These are phyloP conservation scores for Dryadula phaetusa DNA, from an alignment of 2,888 invertebrate species.

Conservation along the genomic window DNA sequence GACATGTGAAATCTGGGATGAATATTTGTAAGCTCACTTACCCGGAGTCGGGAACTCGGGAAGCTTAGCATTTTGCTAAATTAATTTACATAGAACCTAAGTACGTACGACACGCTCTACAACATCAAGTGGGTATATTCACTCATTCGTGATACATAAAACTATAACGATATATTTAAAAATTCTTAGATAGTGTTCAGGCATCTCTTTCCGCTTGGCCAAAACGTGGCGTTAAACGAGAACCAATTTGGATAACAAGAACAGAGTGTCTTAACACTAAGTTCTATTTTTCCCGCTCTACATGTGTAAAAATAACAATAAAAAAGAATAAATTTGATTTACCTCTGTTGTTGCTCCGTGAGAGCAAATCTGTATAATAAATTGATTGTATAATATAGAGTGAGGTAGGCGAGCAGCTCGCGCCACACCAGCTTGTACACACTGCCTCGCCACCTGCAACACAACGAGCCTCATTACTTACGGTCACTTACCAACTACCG, in stretches of 20 bases:
- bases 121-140: not conserved
- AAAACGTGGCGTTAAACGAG: too few relatives aligned
- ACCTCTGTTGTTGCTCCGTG: constrained; percentile 92
- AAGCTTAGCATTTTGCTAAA: not conserved
- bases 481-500: too few relatives aligned
- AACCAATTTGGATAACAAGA: too few relatives aligned
- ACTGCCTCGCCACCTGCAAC: constrained; percentile 96
- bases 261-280: too few relatives aligned
- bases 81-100: not conserved
- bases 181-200: too few relatives aligned
- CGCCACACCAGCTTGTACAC: constrained; percentile 98
- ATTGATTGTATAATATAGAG: constrained; percentile 94
- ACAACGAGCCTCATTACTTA: too few relatives aligned
- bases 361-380: constrained; percentile 93
- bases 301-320: too few relatives aligned
- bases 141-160: too few relatives aligned
- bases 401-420: constrained; percentile 94
- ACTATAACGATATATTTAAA: too few relatives aligned
- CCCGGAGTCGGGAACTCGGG: too few relatives aligned
- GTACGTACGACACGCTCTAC: not conserved
- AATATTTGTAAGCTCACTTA: not conserved
- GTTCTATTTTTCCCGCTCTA: too few relatives aligned
- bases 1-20: not conserved
- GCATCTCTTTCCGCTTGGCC: too few relatives aligned
- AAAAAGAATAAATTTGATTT: constrained; percentile 37